A percentile compares a stretch with the other conserved stretches of the same genome.
phyloP scores from a whole-genome alignment of 2,113 vertebrate species.

The Trogon melanurus region DNA sequence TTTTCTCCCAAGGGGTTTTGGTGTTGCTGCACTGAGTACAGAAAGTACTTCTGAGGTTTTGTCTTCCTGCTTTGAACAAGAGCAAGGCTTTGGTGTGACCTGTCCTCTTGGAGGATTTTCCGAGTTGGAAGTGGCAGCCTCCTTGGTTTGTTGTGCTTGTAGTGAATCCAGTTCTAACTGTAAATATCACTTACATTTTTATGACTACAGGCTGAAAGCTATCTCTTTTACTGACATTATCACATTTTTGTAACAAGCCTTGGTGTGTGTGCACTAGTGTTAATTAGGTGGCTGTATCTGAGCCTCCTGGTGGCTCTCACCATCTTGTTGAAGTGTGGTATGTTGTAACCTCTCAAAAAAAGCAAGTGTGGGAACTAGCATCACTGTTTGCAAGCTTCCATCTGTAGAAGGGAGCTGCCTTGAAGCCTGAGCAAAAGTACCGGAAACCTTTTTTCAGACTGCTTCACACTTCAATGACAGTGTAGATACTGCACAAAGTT shows the following conservation, averaged over 20 bases:
- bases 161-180: background rate
- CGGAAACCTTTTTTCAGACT: background rate
- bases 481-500: background rate
- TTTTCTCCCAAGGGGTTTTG: background rate
- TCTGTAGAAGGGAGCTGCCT: conserved; percentile 2
- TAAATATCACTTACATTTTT: background rate
- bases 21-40: background rate
- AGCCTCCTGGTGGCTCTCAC: background rate
- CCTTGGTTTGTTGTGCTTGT: background rate
- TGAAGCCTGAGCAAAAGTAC: background rate
- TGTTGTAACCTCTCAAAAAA: conserved; percentile 2
- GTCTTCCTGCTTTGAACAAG: background rate
- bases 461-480: background rate
- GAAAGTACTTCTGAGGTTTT: background rate
- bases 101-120: background rate
- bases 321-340: background rate
- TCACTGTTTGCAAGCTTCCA: background rate
- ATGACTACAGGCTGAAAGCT: background rate
- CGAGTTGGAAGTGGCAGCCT: background rate
- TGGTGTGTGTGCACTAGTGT: background rate
- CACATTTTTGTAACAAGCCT: background rate
- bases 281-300: conserved; percentile 2
- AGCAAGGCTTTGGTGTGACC: background rate
- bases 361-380: background rate
- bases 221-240: background rate